Conservation (phyloP, 2,113 vertebrate species). For the Notechis scutatus region DNA sequence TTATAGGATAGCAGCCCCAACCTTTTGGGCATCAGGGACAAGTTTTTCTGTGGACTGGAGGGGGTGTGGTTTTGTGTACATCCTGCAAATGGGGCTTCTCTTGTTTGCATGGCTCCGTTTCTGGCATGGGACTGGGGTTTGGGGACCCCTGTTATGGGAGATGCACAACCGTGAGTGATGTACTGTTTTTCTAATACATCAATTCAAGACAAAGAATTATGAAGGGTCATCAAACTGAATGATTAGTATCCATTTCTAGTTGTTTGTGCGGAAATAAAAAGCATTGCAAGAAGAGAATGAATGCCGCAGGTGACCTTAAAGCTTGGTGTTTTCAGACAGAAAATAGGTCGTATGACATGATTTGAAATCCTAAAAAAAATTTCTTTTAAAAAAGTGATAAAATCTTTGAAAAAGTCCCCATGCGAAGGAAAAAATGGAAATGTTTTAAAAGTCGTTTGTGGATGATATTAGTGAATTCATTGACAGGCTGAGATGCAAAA, state of each 20-base stretch:
- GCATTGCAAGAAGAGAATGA: background rate
- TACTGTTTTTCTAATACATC: background rate
- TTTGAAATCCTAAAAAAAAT: background rate
- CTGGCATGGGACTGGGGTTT: too few species aligned
- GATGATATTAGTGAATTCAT: background rate
- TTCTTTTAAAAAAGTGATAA: too few species aligned
- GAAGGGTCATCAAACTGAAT: background rate
- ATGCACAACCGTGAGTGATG: background rate
- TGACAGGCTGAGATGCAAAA: background rate
- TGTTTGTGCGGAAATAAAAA: background rate
- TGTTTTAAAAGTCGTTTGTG: background rate
- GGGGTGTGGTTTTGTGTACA: too few species aligned
- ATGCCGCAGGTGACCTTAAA: background rate
- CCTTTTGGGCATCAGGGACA: too few species aligned
- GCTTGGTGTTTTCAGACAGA: background rate
- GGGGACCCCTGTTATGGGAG: too few species aligned
- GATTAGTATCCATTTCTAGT: background rate
- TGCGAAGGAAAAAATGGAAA: background rate
- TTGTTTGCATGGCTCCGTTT: too few species aligned
- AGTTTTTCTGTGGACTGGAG: too few species aligned
- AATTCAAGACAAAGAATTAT: background rate
- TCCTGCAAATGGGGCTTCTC: too few species aligned
- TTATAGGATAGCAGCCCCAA: too few species aligned
- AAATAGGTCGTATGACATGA: background rate
- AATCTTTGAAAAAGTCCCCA: background rate